phyloP scores from a whole-genome alignment of 2,113 vertebrate species.

The Natator depressus region DNA sequence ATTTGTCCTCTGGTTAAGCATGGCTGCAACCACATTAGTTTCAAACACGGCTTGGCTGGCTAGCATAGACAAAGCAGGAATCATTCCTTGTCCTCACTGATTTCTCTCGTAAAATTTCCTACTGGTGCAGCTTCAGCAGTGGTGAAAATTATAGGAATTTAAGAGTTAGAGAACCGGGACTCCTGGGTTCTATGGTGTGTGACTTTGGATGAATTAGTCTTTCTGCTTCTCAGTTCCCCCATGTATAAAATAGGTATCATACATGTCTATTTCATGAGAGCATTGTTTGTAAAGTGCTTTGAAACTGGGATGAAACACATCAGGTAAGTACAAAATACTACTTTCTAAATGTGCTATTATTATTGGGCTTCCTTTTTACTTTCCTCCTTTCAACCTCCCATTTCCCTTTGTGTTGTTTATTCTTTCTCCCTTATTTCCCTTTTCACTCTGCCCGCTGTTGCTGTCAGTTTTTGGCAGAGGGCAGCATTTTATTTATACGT shows the following conservation, averaged over 20 bases:
- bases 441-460: background rate
- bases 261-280: background rate
- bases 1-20: background rate
- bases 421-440: background rate
- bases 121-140: background rate
- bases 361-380: background rate
- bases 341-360: background rate
- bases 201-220: background rate
- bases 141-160: background rate
- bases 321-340: background rate
- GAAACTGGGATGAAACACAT: background rate
- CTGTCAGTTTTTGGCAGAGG: background rate
- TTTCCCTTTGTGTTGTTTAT: background rate
- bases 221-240: background rate
- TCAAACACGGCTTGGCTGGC: background rate
- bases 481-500: background rate
- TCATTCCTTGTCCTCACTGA: background rate
- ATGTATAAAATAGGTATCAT: background rate
- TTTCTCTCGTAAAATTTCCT: background rate
- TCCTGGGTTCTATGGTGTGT: background rate
- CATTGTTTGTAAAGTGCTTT: background rate
- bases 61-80: background rate
- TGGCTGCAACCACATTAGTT: background rate
- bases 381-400: background rate
- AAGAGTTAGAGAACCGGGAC: background rate